Base-by-base conservation (phyloP, 1,140 invertebrate genomes). In the Telenomus remus region DNA sequence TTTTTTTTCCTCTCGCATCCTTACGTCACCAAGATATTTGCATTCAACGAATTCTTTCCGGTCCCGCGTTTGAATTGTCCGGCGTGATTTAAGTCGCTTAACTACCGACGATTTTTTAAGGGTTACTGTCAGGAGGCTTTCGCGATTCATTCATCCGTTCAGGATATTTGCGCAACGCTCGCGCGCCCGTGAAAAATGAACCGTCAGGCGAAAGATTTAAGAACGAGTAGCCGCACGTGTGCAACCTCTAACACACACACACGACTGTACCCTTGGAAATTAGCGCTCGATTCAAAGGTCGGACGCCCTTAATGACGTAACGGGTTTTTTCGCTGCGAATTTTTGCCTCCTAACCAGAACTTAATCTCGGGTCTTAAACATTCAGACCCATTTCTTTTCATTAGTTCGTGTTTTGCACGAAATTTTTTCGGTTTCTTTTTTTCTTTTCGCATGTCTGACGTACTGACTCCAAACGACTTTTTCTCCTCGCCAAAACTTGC, bases 191-290 rank as follows among this genome's bases (percentile, higher is more conserved):
- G 14, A 65, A 65, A 73, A 66, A 73, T 61, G 49, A 64, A 69
- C 57, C 27, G 72, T 59, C 54, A 50, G 16, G 12, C n/a, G n/a
- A 16, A 12, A 57, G 63, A 66, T 66, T 74, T 74, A 66, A 74
- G 57, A 55, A 61, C 44, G 61, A 48, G 60, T 33, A 47, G 16
- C n/a, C 8, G 47, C 69, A 54, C 71, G 63, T 74, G 63, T 74
- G 63, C 51, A 53, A 5, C 11, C 46, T 57, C 57, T 46, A 56
- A 61, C 19, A n/a, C 19, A 6, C 19, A 53, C 57, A 68, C 19
- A 49, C n/a, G n/a, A n/a, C n/a, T 16, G 44, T 13, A 75, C 68
- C 71, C 71, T 75, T 75, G 71, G 66, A 64, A 68, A 68, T 75
- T 68, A 53, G 53, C 59, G 19, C 19, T 27, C 57, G 64, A 64